A percentile compares a stretch with the other conserved stretches of the same genome.
phyloP scores from a whole-genome alignment of 2,797 vertebrate genomes.

The Galagoides demidoff region DNA sequence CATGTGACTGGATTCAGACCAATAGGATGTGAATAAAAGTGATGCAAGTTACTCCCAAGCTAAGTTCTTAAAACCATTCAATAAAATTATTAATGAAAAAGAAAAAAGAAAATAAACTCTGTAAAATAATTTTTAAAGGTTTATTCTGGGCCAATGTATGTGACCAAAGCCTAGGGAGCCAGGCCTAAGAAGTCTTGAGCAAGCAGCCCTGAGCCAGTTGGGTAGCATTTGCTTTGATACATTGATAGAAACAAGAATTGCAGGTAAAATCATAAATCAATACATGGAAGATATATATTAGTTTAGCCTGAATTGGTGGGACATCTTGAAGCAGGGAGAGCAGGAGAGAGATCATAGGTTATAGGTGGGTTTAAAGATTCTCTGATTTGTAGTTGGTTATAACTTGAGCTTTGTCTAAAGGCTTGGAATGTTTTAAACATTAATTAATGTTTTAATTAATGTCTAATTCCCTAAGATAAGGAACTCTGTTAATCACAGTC shows the following conservation, averaged over 20 bases:
- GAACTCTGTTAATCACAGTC: not conserved
- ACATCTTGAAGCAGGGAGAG: not conserved
- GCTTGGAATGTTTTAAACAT: not conserved
- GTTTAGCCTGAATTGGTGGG: not conserved
- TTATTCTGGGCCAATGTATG: not conserved
- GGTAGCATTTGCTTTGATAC: not conserved
- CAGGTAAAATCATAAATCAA: not conserved
- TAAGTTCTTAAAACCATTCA: not conserved
- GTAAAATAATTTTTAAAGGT: not conserved
- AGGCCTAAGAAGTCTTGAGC: not conserved
- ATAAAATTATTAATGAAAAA: not conserved
- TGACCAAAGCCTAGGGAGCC: not conserved
- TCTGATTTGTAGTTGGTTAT: not conserved
- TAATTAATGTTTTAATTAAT: too few relatives aligned
- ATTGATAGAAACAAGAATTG: not conserved
- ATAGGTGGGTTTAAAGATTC: not conserved
- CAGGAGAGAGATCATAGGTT: not conserved
- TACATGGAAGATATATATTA: not conserved
- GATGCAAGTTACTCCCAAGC: not conserved
- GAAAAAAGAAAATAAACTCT: not conserved
- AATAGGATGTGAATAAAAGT: not conserved
- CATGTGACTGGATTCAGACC: not conserved
- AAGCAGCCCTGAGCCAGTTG: not conserved
- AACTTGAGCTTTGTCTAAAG: not conserved
- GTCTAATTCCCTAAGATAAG: not conserved